Percentiles rank a stretch among this genome's conserved stretches.
These are phyloP conservation scores for Alviniconcha strummeri DNA, from an alignment of 2,888 invertebrate species.

Conservation along the genomic window DNA sequence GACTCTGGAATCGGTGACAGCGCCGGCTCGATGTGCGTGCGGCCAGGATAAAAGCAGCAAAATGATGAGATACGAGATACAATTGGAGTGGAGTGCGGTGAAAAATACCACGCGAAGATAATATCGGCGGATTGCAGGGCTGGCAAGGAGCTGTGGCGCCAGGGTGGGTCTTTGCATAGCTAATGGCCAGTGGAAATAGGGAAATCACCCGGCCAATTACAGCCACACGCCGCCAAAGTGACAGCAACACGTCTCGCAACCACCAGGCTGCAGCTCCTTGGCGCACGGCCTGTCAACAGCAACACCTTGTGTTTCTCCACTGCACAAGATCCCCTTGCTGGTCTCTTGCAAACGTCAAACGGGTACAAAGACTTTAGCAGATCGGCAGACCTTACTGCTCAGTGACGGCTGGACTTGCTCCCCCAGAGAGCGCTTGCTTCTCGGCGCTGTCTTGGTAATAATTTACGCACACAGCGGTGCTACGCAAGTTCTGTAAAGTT, in stretches of 20 bases:
- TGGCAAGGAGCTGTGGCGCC: constrained; percentile 36
- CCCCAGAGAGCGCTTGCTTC: too few relatives aligned
- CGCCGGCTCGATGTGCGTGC: constrained; percentile 6
- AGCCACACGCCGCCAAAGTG: constrained; percentile 27
- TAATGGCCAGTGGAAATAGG: constrained; percentile 37
- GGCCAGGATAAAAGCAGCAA: not conserved
- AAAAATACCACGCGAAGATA: constrained; percentile 42
- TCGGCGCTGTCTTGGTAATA: too few relatives aligned
- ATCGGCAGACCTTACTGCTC: too few relatives aligned
- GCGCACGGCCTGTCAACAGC: constrained; percentile 32
- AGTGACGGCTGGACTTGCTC: too few relatives aligned
- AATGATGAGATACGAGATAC: constrained; percentile 30
- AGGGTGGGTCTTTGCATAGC: constrained; percentile 35
- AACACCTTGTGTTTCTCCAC: constrained; percentile 14
- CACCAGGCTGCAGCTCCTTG: not conserved
- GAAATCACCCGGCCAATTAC: constrained; percentile 39
- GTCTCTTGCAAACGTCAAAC: too few relatives aligned
- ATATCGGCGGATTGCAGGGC: constrained; percentile 41
- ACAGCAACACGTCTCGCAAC: constrained; percentile 24
- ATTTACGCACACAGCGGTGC: too few relatives aligned
- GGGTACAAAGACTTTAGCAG: too few relatives aligned
- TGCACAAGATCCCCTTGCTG: not conserved
- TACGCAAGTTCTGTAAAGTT: too few relatives aligned
- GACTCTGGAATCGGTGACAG: constrained; percentile 10
- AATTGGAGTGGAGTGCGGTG: constrained; percentile 37